phyloP scores from a whole-genome alignment of 2,797 vertebrate genomes.

The Holocentrus rufus region DNA sequence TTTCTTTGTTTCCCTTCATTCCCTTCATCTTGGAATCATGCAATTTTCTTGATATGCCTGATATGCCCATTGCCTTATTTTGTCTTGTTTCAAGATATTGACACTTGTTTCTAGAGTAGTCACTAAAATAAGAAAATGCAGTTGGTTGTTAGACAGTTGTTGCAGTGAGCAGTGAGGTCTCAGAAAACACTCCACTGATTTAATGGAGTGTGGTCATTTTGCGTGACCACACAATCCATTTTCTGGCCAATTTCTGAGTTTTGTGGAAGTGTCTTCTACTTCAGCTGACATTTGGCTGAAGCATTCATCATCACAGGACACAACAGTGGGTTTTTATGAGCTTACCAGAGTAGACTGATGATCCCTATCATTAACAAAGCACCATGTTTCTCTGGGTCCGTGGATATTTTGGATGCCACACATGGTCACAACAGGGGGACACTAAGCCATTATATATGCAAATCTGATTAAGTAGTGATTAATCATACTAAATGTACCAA shows the following conservation, averaged over 20 bases:
- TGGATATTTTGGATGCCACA: slow-evolving; percentile 17
- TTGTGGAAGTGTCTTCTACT: slow-evolving; percentile 19
- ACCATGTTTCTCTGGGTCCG: slow-evolving; percentile 20
- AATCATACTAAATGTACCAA: slow-evolving; percentile 62
- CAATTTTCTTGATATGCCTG: no score
- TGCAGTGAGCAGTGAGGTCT: no score
- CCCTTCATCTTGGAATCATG: no score
- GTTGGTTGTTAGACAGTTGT: no score
- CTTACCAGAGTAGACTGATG: slow-evolving; percentile 20
- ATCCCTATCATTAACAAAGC: slow-evolving; percentile 25
- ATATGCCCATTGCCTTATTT: background rate
- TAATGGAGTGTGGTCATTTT: no score
- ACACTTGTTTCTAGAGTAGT: no score
- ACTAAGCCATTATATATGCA: slow-evolving; percentile 52
- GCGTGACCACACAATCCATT: background rate
- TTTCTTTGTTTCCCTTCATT: no score
- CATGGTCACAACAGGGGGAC: slow-evolving; percentile 36
- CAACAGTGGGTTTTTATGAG: slow-evolving; percentile 2
- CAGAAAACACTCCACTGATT: no score
- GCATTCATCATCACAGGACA: slow-evolving; percentile 35
- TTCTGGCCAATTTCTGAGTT: slow-evolving; percentile 15
- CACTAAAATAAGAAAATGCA: no score
- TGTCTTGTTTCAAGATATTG: no score
- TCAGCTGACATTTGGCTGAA: slow-evolving; percentile 37
- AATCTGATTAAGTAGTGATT: slow-evolving; percentile 60